A percentile compares a stretch with the other conserved stretches of the same genome.
Evolutionary conservation across 1,140 invertebrate species (phyloP).

Genomic region (Streblospio benedicti): DNA sequence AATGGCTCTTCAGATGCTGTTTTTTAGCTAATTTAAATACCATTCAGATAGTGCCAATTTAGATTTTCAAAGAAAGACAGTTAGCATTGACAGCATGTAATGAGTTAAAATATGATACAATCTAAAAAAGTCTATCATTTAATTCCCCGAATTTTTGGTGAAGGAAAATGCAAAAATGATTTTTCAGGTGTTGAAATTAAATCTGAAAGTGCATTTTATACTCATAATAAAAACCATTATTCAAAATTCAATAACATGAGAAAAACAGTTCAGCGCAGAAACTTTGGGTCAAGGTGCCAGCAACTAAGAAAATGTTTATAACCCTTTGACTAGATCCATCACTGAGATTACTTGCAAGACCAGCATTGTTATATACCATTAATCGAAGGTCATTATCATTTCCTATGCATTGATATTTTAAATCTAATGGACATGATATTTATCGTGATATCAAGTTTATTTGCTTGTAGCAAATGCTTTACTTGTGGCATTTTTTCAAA

Average conservation of each 20-base stretch:
- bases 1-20: slow-evolving; percentile 15
- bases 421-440: not conserved
- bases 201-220: too few species aligned
- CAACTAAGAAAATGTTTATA: not conserved
- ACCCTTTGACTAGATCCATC: slow-evolving; percentile 6
- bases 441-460: slow-evolving; percentile 13
- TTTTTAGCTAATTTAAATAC: slow-evolving; percentile 14
- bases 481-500: slow-evolving; percentile 11
- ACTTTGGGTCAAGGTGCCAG: too few species aligned
- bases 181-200: too few species aligned
- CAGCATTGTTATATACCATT: slow-evolving; percentile 11
- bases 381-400: not conserved
- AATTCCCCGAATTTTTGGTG: too few species aligned
- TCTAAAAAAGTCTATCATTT: too few species aligned
- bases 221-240: too few species aligned
- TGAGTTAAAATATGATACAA: slow-evolving; percentile 7
- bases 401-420: slow-evolving; percentile 13
- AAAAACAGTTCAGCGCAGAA: too few species aligned
- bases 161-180: too few species aligned
- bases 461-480: slow-evolving; percentile 13
- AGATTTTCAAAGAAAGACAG: slow-evolving; percentile 11
- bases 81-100: slow-evolving; percentile 16
- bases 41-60: slow-evolving; percentile 17
- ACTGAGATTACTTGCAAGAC: slow-evolving; percentile 9
- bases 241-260: too few species aligned